phyloP scores from a whole-genome alignment of 2,113 vertebrate genomes.

The Thalassarche chlororhynchos region DNA sequence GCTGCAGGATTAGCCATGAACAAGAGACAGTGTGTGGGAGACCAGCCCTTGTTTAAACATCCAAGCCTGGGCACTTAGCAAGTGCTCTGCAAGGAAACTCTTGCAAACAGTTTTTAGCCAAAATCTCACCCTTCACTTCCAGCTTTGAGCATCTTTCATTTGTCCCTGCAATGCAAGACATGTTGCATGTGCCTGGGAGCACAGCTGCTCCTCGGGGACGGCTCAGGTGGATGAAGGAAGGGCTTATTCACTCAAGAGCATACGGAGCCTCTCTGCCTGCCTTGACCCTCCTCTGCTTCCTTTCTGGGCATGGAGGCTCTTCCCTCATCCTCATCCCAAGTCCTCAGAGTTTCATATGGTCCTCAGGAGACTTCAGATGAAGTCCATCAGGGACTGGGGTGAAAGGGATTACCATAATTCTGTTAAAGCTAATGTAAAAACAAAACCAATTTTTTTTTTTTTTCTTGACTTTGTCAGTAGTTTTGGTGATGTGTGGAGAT shows the following conservation, averaged over 20 bases:
- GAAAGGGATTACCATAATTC: neutral
- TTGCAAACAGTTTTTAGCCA: neutral
- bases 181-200: neutral
- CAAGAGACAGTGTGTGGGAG: neutral
- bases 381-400: neutral
- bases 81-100: neutral
- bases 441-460: neutral
- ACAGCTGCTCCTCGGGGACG: fast-evolving
- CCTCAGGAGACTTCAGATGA: neutral
- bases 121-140: neutral
- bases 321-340: neutral
- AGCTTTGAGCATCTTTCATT: neutral
- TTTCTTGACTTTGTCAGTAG: neutral
- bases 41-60: slow-evolving; percentile 6
- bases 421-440: neutral
- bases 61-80: neutral
- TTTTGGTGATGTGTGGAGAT: neutral
- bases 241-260: neutral
- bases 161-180: neutral
- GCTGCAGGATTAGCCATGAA: slow-evolving; percentile 16
- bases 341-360: neutral
- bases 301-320: neutral
- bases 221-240: neutral
- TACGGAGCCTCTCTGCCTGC: neutral
- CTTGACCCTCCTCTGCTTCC: neutral